These are phyloP conservation scores for Xylocopa sonorina DNA, from an alignment of 1,140 invertebrate genomes.

Conservation along the genomic window DNA sequence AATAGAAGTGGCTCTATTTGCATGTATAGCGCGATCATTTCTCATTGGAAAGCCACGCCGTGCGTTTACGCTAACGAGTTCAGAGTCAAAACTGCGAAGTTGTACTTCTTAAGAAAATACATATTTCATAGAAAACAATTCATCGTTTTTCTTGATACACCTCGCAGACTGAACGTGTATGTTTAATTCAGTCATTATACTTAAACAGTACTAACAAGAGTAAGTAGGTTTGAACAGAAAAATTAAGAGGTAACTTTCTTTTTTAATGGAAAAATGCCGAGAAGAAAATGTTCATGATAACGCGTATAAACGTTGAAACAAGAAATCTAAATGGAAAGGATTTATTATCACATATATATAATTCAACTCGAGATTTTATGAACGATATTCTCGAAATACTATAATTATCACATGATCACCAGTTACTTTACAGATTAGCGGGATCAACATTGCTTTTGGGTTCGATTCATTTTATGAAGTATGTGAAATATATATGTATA, in stretches of 20 bases:
- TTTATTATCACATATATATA: conserved; percentile 48
- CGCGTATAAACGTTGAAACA: neutral
- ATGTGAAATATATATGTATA: conserved; percentile 40
- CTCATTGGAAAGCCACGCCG: no score
- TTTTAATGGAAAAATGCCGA: neutral
- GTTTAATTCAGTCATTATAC: neutral
- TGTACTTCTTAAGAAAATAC: neutral
- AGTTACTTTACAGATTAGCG: conserved; percentile 31
- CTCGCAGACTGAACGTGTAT: no score
- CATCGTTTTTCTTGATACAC: neutral
- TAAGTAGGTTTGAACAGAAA: neutral
- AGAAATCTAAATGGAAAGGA: conserved; percentile 23
- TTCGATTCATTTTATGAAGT: conserved; percentile 45
- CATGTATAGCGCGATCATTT: no score
- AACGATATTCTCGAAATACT: conserved; percentile 52
- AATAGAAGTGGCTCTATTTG: no score
- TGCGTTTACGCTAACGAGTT: no score
- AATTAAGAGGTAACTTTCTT: neutral
- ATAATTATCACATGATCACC: conserved; percentile 63
- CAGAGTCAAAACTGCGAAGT: no score
- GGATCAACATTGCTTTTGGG: conserved; percentile 62
- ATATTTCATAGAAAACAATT: no score
- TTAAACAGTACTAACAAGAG: neutral
- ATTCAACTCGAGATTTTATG: conserved; percentile 34
- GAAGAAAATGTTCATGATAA: neutral